Evolutionary conservation across 30 jellyfish, hydroid and myxozoan genomes (phyloP).

Genomic region (Turritopsis rubra): DNA sequence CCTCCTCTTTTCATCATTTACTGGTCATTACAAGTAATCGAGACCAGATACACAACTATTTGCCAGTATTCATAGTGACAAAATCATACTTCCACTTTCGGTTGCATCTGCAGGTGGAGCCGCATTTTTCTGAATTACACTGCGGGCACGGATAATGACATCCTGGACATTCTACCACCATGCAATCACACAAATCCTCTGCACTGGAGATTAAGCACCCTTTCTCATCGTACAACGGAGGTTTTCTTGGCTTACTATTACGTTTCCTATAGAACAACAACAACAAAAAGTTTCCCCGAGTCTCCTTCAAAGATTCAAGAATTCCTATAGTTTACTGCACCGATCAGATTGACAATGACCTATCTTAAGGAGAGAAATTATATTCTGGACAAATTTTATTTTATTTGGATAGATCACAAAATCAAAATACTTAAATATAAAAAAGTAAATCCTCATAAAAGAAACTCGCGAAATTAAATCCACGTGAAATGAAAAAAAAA

Average conservation of each 20-base stretch:
- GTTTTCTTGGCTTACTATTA: constrained; percentile 15
- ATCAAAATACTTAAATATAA: too few relatives aligned
- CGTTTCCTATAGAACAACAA: background rate
- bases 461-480: too few relatives aligned
- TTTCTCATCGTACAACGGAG: constrained; percentile 52
- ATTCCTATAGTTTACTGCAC: background rate
- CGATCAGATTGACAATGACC: background rate
- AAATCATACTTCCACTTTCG: constrained; percentile 87
- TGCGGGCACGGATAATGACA: constrained; percentile 91
- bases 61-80: constrained; percentile 19
- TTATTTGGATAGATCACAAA: too few relatives aligned
- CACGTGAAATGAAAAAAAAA: too few relatives aligned
- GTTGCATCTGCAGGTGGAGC: constrained; percentile 66
- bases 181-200: constrained; percentile 82
- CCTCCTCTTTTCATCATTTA: too few relatives aligned
- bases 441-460: too few relatives aligned
- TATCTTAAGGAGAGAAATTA: too few relatives aligned
- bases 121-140: constrained; percentile 76
- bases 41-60: background rate
- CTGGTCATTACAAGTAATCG: too few relatives aligned
- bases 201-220: constrained; percentile 60
- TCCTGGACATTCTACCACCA: constrained; percentile 78
- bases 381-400: too few relatives aligned
- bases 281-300: background rate
- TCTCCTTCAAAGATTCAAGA: background rate